These are phyloP conservation scores for Corythucha ciliata DNA, from an alignment of 2,888 invertebrate species.

Conservation along the genomic window DNA sequence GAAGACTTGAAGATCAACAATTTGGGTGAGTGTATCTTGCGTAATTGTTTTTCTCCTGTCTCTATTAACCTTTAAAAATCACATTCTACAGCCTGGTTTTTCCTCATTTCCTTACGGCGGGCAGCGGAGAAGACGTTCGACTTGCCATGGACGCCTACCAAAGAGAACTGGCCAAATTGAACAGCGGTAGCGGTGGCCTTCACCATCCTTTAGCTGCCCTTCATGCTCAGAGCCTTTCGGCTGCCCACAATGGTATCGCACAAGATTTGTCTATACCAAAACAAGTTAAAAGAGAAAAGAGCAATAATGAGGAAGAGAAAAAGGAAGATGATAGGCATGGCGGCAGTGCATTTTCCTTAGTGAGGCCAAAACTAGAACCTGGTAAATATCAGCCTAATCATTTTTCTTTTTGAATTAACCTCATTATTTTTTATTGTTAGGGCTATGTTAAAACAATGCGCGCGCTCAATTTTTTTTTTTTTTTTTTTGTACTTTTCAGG, in stretches of 20 bases:
- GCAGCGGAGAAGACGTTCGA: constrained; percentile 74
- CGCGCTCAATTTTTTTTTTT: not conserved
- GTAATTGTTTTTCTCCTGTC: not conserved
- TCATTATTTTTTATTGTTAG: constrained; percentile 23
- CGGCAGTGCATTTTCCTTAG: constrained; percentile 77
- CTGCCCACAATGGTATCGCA: constrained; percentile 44
- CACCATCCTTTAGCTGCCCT: constrained; percentile 58
- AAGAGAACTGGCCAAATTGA: constrained; percentile 83
- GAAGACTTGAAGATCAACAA: constrained; percentile 55
- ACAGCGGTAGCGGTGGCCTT: constrained; percentile 42
- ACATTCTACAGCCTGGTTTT: constrained; percentile 52
- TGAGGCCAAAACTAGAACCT: constrained; percentile 76
- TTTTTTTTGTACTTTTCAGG: constrained; percentile 48
- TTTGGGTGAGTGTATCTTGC: constrained; percentile 32
- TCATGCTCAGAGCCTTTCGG: constrained; percentile 57
- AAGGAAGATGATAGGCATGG: constrained; percentile 50
- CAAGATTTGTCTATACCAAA: constrained; percentile 82
- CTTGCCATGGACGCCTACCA: constrained; percentile 86
- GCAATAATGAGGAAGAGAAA: constrained; percentile 38
- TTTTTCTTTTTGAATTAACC: constrained; percentile 23
- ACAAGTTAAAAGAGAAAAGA: constrained; percentile 42
- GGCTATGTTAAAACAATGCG: not conserved
- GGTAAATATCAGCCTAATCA: constrained; percentile 42
- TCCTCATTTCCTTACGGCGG: constrained; percentile 56
- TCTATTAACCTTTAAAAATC: constrained; percentile 22